phyloP scores from a whole-genome alignment of 2,797 vertebrate species.

The Acanthis flammea region DNA sequence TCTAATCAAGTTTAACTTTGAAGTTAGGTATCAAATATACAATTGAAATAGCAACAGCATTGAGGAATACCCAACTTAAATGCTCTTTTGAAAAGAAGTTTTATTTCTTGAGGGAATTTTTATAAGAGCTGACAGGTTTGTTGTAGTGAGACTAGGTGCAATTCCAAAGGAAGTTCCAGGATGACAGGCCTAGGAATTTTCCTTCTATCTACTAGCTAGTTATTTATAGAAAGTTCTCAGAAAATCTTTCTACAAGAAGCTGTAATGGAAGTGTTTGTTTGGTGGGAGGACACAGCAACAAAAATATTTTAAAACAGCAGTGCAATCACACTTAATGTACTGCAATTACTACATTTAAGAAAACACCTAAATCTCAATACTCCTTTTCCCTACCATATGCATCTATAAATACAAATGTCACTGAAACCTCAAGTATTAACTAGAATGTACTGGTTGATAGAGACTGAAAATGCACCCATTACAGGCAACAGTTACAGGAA shows the following conservation, averaged over 20 bases:
- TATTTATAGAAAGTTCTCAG: not conserved
- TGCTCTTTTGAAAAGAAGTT: not conserved
- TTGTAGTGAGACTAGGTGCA: not conserved
- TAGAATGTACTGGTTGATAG: slow-evolving; percentile 44
- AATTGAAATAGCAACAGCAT: slow-evolving; percentile 74
- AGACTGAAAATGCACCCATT: slow-evolving; percentile 59
- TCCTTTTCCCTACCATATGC: slow-evolving; percentile 10
- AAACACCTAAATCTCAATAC: not conserved
- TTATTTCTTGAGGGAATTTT: not conserved
- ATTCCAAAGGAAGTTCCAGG: not conserved
- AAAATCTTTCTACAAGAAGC: not conserved
- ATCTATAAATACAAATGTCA: slow-evolving; percentile 15
- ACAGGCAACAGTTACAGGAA: slow-evolving; percentile 76
- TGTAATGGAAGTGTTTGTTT: not conserved
- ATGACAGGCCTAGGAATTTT: not conserved
- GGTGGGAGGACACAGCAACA: not conserved
- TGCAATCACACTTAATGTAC: not conserved
- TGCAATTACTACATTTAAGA: not conserved
- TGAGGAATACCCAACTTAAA: slow-evolving; percentile 15
- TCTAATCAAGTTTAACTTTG: slow-evolving; percentile 71
- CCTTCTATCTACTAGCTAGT: not conserved
- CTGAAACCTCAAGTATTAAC: slow-evolving; percentile 68
- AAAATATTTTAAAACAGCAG: not conserved
- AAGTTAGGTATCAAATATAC: slow-evolving; percentile 66
- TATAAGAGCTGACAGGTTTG: not conserved